Base-by-base conservation (phyloP, 2,113 vertebrate species). In the Ptychochromis oligacanthus region DNA sequence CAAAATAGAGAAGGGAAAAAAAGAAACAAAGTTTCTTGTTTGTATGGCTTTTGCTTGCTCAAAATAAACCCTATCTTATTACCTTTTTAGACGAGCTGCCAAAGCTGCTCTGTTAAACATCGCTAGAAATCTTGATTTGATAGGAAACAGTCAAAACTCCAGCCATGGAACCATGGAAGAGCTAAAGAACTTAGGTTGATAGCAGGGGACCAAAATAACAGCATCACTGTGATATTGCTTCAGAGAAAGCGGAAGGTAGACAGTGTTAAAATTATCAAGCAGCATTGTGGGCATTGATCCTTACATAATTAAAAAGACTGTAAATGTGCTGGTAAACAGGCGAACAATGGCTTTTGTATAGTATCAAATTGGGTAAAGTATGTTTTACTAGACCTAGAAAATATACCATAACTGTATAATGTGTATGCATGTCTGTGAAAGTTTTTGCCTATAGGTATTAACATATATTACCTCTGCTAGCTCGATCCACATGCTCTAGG, bases 401-500 rank as follows among this genome's bases (percentile, higher is more conserved):
- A 28, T 55, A 72, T 54, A 72, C 13, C 43, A 72, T 46, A 72
- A 54, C 46, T 54, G 18, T 31, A 26, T 18, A 54, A 24, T 54
- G 6, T 55, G 5, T 77, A 26, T 49, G 24, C 2, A 3, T 31
- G 17, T 52, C 55, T 57, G 20, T 64, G 38, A 22, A 46, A 18
- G 40, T 49, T 67, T 46, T 46, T 54, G 6, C 18, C 20, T 54
- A 20, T 3, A 20, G n/a, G 28, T 76, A 24, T 54, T 56, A 26
- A 18, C 67, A 15, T 31, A 18, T 40, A 24, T 82, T 89, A 91
- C 97, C 98, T 98, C 96, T 96, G 93, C 97, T 98, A 24, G 98
- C 98, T 95, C 97, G 96, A 90, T 99, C 98, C 91, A 99, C 96
- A 76, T 98, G 97, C 26, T 96, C 95, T 67, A 99, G 94, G 85